Conservation (phyloP, 2,113 vertebrate genomes). For the Cinclus mexicanus region DNA sequence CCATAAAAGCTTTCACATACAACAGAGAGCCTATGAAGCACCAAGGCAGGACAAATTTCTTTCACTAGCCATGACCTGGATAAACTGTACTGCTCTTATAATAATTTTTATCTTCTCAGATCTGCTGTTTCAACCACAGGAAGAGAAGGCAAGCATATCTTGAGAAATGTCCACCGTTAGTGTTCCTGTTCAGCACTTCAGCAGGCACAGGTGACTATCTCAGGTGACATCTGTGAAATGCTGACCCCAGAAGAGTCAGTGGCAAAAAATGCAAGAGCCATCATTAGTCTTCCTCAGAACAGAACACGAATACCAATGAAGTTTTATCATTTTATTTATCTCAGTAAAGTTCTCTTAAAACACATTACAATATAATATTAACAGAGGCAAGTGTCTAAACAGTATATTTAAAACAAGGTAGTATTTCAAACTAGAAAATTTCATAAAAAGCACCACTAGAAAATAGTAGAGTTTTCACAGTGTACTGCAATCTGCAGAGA, state of each 20-base stretch:
- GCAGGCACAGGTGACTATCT: not conserved
- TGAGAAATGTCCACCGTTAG: not conserved
- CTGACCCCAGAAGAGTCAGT: not conserved
- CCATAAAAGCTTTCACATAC: not conserved
- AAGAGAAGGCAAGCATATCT: not conserved
- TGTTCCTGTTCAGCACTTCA: not conserved
- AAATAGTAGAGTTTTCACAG: not conserved
- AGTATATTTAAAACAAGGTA: constrained; percentile 12
- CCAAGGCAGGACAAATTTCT: not conserved
- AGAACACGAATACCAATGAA: not conserved
- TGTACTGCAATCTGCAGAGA: not conserved
- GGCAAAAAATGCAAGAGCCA: fast-evolving
- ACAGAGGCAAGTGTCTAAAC: not conserved
- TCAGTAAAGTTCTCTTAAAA: not conserved
- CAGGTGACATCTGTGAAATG: not conserved
- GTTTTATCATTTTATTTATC: constrained; percentile 27
- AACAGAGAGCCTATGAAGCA: not conserved
- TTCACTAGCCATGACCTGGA: not conserved
- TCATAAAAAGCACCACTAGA: not conserved
- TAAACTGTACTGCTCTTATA: not conserved
- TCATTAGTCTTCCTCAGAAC: not conserved
- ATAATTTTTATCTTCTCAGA: not conserved
- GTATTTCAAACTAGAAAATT: not conserved
- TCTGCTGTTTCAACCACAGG: fast-evolving
- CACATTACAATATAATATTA: not conserved